Evolutionary conservation across 1,140 invertebrate species (phyloP).

Genomic region (Macrotrachela quadricornifera): DNA sequence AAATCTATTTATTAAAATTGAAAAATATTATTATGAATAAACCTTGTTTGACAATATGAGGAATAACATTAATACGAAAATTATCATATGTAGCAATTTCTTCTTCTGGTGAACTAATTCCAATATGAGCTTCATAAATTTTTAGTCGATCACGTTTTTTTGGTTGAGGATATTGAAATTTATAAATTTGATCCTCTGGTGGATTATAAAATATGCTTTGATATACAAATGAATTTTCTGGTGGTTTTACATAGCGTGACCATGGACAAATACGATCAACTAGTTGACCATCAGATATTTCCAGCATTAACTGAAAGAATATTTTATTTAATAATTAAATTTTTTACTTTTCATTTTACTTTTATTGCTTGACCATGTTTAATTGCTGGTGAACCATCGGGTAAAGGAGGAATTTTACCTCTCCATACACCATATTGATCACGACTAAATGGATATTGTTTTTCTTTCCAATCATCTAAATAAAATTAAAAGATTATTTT

Average conservation of each 20-base stretch:
- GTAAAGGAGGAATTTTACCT: slow-evolving; percentile 53
- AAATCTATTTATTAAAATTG: too few species aligned
- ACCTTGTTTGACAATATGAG: slow-evolving; percentile 65
- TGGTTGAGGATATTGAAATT: slow-evolving; percentile 49
- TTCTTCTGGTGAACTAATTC: slow-evolving; percentile 69
- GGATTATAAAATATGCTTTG: slow-evolving; percentile 82
- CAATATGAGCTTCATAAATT: slow-evolving; percentile 95
- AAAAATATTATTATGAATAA: too few species aligned
- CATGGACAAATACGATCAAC: slow-evolving; percentile 77
- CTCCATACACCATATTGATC: slow-evolving; percentile 86
- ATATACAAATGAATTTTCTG: slow-evolving; percentile 46
- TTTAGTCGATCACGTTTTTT: too few species aligned
- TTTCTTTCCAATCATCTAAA: slow-evolving; percentile 65
- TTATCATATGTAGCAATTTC: slow-evolving; percentile 73
- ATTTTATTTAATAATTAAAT: neutral
- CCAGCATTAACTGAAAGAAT: slow-evolving; percentile 44
- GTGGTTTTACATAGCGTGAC: slow-evolving; percentile 70
- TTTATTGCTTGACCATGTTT: slow-evolving; percentile 68
- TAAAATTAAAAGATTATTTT: slow-evolving; percentile 8
- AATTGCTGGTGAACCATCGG: slow-evolving; percentile 59
- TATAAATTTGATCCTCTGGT: slow-evolving; percentile 41
- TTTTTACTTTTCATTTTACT: slow-evolving; percentile 29
- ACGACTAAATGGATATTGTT: slow-evolving; percentile 56
- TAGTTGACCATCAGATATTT: slow-evolving; percentile 46
- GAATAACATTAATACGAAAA: slow-evolving; percentile 70